Percentiles rank a stretch among this genome's conserved stretches.
Evolutionary conservation across 2,888 invertebrate species (phyloP).

Genomic region (Gisinianus flammeolus): DNA sequence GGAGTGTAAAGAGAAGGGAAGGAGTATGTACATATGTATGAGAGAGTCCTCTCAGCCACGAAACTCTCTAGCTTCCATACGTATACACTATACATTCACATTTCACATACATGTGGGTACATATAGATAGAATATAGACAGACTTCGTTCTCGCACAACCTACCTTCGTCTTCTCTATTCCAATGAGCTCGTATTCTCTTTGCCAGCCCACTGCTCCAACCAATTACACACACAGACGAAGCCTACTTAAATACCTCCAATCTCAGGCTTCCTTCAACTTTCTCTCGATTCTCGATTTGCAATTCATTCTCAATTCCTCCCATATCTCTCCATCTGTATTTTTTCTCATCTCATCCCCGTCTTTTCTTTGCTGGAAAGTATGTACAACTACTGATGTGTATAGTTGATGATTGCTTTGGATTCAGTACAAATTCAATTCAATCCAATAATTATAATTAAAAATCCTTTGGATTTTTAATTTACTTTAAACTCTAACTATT

Average conservation of each 20-base stretch:
- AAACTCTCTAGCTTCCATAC: background rate
- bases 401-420: no score
- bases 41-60: conserved; percentile 31
- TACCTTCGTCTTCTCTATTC: conserved; percentile 30
- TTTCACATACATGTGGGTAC: no score
- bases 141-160: no score
- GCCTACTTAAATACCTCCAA: conserved; percentile 40
- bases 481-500: no score
- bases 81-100: no score
- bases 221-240: conserved; percentile 31
- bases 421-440: no score
- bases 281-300: background rate
- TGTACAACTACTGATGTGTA: no score
- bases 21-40: background rate
- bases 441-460: no score
- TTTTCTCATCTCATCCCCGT: background rate
- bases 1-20: background rate
- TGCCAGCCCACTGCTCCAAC: conserved; percentile 35
- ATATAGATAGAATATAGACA: no score
- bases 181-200: conserved; percentile 35
- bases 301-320: background rate
- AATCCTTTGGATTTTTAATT: no score
- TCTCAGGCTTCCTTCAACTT: conserved; percentile 33
- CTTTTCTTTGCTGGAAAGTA: no score
- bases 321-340: background rate